A percentile compares a stretch with the other conserved stretches of the same genome.
Evolutionary conservation across 2,113 vertebrate genomes (phyloP).

Genomic region (Onychostoma macrolepis): DNA sequence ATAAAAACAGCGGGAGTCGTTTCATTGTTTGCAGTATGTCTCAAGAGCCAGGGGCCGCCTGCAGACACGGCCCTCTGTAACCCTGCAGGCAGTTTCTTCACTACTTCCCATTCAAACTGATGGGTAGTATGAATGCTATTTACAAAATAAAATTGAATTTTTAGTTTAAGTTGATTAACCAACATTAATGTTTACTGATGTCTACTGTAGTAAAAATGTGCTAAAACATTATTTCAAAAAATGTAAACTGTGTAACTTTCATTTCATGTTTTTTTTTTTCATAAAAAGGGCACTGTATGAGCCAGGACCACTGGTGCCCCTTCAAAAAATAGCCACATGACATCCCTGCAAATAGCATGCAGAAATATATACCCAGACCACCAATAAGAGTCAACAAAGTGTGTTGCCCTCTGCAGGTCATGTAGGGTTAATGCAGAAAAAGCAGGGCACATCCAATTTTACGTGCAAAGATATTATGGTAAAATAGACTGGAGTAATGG

Average conservation of each 20-base stretch:
- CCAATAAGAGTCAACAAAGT: not conserved
- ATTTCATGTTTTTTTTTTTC: too few species aligned
- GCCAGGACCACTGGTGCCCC: not conserved
- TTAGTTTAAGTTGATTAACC: too few species aligned
- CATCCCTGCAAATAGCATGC: not conserved
- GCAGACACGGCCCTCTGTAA: not conserved
- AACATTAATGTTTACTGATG: not conserved
- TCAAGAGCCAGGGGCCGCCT: not conserved
- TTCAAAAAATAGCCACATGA: not conserved
- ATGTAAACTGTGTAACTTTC: too few species aligned
- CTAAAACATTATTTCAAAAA: too few species aligned
- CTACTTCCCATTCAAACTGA: not conserved
- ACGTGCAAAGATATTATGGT: not conserved
- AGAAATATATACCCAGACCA: not conserved
- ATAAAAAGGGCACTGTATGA: not conserved
- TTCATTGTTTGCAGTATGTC: conserved; percentile 30
- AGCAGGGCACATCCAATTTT: not conserved
- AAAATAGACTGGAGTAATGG: not conserved
- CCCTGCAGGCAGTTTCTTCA: not conserved
- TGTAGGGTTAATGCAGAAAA: not conserved
- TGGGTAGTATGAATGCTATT: not conserved
- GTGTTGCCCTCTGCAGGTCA: conserved; percentile 10
- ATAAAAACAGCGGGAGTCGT: conserved; percentile 36
- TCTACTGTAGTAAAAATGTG: too few species aligned
- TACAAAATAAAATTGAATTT: not conserved